These are phyloP conservation scores for Silurus meridionalis DNA, from an alignment of 2,113 vertebrate species.

Conservation along the genomic window DNA sequence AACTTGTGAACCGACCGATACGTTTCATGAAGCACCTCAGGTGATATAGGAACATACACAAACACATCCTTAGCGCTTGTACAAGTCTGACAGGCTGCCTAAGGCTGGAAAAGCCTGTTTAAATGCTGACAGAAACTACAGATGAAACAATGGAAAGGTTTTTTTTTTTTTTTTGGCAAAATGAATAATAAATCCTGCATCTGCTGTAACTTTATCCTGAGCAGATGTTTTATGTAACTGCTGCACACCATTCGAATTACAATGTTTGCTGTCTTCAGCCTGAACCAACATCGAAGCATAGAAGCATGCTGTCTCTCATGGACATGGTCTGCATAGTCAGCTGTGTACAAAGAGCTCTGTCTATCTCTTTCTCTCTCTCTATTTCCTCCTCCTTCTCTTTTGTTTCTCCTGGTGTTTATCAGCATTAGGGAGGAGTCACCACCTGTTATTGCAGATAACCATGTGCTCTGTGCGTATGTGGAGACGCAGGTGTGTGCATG, in stretches of 20 bases:
- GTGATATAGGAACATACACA: neutral
- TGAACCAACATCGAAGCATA: neutral
- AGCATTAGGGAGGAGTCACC: slow-evolving; percentile 57
- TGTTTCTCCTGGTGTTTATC: slow-evolving; percentile 41
- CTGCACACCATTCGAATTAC: neutral
- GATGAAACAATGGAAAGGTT: neutral
- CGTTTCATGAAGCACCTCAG: slow-evolving; percentile 9
- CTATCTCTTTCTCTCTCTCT: neutral
- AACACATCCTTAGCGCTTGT: slow-evolving; percentile 20
- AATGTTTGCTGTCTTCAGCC: neutral
- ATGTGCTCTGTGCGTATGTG: slow-evolving; percentile 41
- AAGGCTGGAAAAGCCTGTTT: slow-evolving; percentile 9
- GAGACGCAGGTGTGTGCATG: slow-evolving; percentile 18
- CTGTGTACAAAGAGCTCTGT: slow-evolving; percentile 16
- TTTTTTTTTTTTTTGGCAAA: neutral
- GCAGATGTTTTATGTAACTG: neutral
- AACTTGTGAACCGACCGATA: slow-evolving; percentile 3
- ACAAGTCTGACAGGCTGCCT: neutral
- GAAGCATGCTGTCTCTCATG: neutral
- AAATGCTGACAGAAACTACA: neutral
- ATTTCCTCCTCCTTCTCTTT: slow-evolving; percentile 12
- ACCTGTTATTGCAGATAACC: slow-evolving; percentile 71
- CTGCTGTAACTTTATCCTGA: neutral
- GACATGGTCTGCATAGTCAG: slow-evolving; percentile 6
- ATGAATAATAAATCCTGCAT: neutral